Base-by-base conservation (phyloP, 1,140 invertebrate genomes). In the Microplitis demolitor region DNA sequence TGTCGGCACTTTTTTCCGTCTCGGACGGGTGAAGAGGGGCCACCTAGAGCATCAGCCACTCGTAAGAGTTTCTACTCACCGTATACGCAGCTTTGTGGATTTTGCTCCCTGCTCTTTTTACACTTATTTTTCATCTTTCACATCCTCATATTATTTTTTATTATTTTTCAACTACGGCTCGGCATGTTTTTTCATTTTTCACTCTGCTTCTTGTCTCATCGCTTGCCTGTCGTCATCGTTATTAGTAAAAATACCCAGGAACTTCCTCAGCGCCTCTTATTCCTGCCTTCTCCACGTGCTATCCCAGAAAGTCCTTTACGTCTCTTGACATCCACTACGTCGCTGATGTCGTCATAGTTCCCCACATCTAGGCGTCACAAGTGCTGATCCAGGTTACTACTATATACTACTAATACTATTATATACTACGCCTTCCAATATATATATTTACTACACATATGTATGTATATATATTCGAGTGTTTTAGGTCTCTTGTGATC, bases 1-100 rank as follows among this genome's bases (percentile, higher is more conserved):
- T 51, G 68, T 60, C 58, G 56, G 35, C 39, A 69, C 58, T 69
- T 69, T 69, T 24, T 69, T 69, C 56, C 14, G 58, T 69, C 67
- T 60, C 54, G 56, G 35, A 62, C 34, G 58, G 33, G 39, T 24
- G 35, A 61, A 50, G 68, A 69, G 56, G 45, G 68, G 56, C 56
- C 68, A 69, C 58, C 68, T 69, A 69, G 56, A 69, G n/a, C 39
- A 45, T 45, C 39, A 45, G 39, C 56, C 34, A 69, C 56, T 69
- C 37, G 35, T 61, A 24, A 35, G 56, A 31, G 56, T 51, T 24
- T 51, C 66, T 8, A 56, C 33, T 45, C 35, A 8, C 31, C 54
- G 13, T 11, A 45, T 45, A 45, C 39, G 3, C 11, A 9, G 39
- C 39, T 45, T 11, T 45, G 8, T 16, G 16, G 16, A 14, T 16